Evolutionary conservation across 2,888 invertebrate genomes (phyloP).

Genomic region (Priapulus caudatus): DNA sequence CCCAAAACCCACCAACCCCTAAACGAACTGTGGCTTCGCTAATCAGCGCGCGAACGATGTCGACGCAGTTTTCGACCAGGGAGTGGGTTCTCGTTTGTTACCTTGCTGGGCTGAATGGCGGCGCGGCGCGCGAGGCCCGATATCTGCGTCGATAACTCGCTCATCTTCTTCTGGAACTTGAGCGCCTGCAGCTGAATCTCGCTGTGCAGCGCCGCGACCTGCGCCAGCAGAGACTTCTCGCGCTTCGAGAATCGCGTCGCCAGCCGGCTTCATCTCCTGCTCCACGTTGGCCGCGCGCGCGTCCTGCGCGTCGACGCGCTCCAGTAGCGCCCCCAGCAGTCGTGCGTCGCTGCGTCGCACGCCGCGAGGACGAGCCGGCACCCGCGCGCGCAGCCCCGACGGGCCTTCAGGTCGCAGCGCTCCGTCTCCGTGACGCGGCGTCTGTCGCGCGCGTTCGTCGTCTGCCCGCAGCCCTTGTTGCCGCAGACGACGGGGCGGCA

Average conservation of each 20-base stretch:
- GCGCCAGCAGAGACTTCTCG: constrained; percentile 24
- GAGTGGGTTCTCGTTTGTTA: too few species aligned
- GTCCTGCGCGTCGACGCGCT: constrained; percentile 23
- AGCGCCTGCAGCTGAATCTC: constrained; percentile 24
- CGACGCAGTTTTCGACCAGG: too few species aligned
- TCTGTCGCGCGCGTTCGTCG: constrained; percentile 23
- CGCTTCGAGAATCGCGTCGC: constrained; percentile 19
- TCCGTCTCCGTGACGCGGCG: too few species aligned
- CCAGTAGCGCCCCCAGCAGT: constrained; percentile 25
- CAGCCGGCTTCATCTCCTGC: constrained; percentile 21
- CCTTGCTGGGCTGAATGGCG: too few species aligned
- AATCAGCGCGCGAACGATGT: too few species aligned
- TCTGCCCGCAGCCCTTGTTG: constrained; percentile 26
- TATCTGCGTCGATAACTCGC: constrained; percentile 17
- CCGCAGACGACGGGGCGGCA: constrained; percentile 24
- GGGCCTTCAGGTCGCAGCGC: too few species aligned
- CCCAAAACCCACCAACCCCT: too few species aligned
- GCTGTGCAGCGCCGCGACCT: constrained; percentile 23
- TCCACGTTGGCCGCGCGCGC: constrained; percentile 21
- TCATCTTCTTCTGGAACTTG: constrained; percentile 23
- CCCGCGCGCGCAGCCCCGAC: constrained; percentile 26
- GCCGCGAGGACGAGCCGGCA: constrained; percentile 24
- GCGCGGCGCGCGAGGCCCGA: constrained; percentile 13
- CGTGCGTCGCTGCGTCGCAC: constrained; percentile 19
- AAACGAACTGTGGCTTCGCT: too few species aligned